Evolutionary conservation across 1,140 invertebrate species (phyloP).

Genomic region (Cataglyphis hispanica): DNA sequence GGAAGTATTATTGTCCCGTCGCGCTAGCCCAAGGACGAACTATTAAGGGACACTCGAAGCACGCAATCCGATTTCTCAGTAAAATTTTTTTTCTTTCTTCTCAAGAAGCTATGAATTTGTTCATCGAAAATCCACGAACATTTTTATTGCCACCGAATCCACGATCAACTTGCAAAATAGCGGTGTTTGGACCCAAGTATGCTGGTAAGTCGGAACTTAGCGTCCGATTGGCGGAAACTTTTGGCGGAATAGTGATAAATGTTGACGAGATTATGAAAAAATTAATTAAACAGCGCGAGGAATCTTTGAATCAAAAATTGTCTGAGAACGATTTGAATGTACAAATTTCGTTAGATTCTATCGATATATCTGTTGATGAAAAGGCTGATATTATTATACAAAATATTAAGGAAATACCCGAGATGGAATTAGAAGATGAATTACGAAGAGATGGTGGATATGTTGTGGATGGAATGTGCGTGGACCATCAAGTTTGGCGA

Average conservation of each 20-base stretch:
- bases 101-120: constrained; percentile 82
- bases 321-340: constrained; percentile 62
- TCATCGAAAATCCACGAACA: constrained; percentile 88
- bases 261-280: constrained; percentile 76
- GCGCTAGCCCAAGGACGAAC: constrained; percentile 86
- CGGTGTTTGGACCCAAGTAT: constrained; percentile 82
- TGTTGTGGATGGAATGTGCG: constrained; percentile 88
- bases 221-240: constrained; percentile 77
- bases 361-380: constrained; percentile 77
- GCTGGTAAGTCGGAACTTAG: constrained; percentile 83
- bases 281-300: constrained; percentile 79
- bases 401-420: constrained; percentile 78
- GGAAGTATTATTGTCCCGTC: constrained; percentile 88
- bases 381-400: constrained; percentile 82
- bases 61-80: constrained; percentile 87
- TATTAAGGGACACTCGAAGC: constrained; percentile 84
- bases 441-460: constrained; percentile 84
- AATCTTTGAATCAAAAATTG: constrained; percentile 43
- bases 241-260: constrained; percentile 79
- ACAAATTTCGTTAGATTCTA: constrained; percentile 27
- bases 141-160: constrained; percentile 84
- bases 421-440: constrained; percentile 71
- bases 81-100: constrained; percentile 88
- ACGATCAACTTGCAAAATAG: constrained; percentile 81
- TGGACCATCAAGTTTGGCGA: constrained; percentile 85